Percentiles rank a stretch among this genome's conserved stretches.
Conservation (phyloP, 1,140 invertebrate species). For the Philopotamus ludificatus region DNA sequence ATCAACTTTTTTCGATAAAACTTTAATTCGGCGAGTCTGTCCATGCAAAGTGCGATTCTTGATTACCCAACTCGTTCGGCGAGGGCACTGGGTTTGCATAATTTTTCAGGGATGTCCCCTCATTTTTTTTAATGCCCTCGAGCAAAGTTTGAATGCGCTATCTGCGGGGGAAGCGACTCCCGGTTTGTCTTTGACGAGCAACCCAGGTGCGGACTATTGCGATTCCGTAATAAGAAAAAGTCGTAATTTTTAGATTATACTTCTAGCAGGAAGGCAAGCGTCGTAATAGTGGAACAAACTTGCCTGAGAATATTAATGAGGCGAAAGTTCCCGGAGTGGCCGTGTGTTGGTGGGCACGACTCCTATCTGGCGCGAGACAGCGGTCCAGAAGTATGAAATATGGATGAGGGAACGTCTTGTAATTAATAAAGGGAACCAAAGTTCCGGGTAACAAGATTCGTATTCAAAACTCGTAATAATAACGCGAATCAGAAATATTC, state of each 20-base stretch:
- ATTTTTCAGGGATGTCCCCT: too few relatives aligned
- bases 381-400: slow-evolving; percentile 8
- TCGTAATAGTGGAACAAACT: background rate
- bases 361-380: too few relatives aligned
- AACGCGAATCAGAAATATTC: too few relatives aligned
- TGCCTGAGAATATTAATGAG: slow-evolving; percentile 16
- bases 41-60: too few relatives aligned
- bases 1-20: too few relatives aligned
- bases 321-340: slow-evolving; percentile 1
- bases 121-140: slow-evolving; percentile 10
- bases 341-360: too few relatives aligned
- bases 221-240: slow-evolving; percentile 32
- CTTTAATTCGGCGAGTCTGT: too few relatives aligned
- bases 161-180: background rate
- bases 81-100: too few relatives aligned
- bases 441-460: background rate
- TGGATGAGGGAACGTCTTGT: slow-evolving; percentile 10
- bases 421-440: slow-evolving; percentile 23
- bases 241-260: slow-evolving; percentile 26
- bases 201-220: slow-evolving; percentile 32
- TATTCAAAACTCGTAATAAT: slow-evolving; percentile 17
- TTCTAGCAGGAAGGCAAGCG: too few relatives aligned
- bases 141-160: slow-evolving; percentile 9
- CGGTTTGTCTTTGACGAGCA: slow-evolving; percentile 14
- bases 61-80: too few relatives aligned